Evolutionary conservation across 2,113 vertebrate genomes (phyloP).

Genomic region (Megaceryle torquata): DNA sequence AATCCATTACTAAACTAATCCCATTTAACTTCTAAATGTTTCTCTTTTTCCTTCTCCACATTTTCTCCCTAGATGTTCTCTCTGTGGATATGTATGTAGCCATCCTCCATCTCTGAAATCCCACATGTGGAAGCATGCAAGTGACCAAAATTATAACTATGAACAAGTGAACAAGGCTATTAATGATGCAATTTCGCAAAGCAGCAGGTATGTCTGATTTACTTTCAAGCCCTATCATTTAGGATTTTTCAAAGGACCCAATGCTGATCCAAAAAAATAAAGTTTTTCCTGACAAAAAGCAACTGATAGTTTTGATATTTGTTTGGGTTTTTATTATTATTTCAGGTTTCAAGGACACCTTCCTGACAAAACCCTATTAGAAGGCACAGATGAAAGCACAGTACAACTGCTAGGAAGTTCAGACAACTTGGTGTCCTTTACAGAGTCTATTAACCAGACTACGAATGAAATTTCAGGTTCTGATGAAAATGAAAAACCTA

Average conservation of each 20-base stretch:
- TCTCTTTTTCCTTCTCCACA: neutral
- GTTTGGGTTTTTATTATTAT: neutral
- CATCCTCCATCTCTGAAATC: conserved; percentile 97
- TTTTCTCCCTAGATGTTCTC: conserved; percentile 83
- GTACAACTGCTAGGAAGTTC: conserved; percentile 52
- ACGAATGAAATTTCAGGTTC: conserved; percentile 45
- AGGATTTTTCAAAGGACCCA: neutral
- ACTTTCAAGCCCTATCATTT: neutral
- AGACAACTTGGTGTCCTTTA: conserved; percentile 68
- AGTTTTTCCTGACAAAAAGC: neutral
- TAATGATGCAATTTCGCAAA: conserved; percentile 96
- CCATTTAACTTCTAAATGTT: neutral
- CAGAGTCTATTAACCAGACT: conserved; percentile 47
- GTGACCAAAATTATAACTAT: conserved; percentile 98
- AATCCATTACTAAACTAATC: neutral
- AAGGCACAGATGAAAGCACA: conserved; percentile 61
- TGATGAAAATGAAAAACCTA: conserved; percentile 67
- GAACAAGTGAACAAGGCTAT: conserved; percentile 98
- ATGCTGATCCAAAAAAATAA: neutral
- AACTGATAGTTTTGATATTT: neutral
- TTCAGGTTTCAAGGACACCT: conserved; percentile 73
- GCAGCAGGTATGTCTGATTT: conserved; percentile 80
- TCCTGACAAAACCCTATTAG: conserved; percentile 53
- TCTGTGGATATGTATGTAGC: conserved; percentile 97
- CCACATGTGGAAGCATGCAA: conserved; percentile 99